Percentiles rank a stretch among this genome's conserved stretches.
phyloP scores from a whole-genome alignment of 2,888 invertebrate genomes.

The Nematopogon swammerdamellus region DNA sequence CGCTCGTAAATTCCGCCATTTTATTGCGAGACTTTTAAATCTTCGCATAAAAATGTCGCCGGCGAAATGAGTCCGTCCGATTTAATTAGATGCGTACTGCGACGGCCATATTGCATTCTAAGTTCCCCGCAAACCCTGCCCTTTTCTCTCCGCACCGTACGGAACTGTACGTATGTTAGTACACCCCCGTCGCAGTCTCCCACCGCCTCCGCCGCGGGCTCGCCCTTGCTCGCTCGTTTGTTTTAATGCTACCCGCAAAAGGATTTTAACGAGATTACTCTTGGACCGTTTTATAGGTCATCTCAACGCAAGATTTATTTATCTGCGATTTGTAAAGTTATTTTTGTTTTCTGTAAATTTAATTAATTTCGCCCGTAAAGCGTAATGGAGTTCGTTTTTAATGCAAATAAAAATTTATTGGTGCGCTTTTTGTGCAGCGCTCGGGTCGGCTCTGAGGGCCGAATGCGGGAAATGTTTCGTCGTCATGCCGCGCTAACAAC shows the following conservation, averaged over 20 bases:
- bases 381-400: constrained; percentile 27
- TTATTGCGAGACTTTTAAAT: constrained; percentile 35
- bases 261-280: constrained; percentile 46
- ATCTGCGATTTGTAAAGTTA: constrained; percentile 37
- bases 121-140: constrained; percentile 11
- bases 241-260: constrained; percentile 41
- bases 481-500: no score
- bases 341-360: constrained; percentile 33
- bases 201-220: constrained; percentile 12
- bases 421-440: neutral
- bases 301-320: constrained; percentile 38
- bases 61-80: constrained; percentile 35
- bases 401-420: neutral
- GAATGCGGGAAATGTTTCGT: no score
- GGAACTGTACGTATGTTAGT: no score
- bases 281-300: constrained; percentile 42
- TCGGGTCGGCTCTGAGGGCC: no score
- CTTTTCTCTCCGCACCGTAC: neutral
- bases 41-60: constrained; percentile 39
- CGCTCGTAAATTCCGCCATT: constrained; percentile 32
- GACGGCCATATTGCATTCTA: constrained; percentile 11
- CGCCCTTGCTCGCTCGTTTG: constrained; percentile 19
- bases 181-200: no score
- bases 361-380: constrained; percentile 40
- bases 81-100: constrained; percentile 41